Base-by-base conservation (phyloP, 2,797 vertebrate genomes). In the Discoglossus pictus region DNA sequence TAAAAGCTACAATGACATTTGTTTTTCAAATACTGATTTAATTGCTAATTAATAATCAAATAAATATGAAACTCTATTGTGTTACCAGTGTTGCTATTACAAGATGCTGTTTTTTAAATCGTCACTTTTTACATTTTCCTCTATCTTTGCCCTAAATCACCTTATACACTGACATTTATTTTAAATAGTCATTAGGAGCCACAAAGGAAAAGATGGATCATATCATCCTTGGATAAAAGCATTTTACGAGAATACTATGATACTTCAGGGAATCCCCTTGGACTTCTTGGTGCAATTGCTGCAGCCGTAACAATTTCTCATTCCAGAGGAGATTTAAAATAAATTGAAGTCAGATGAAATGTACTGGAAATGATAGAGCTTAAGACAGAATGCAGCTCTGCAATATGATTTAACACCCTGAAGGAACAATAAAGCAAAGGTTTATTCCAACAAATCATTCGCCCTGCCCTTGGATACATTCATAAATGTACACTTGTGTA, bases 301-400 rank as follows among this genome's bases (percentile, higher is more conserved):
- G 24, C 55, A 27, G 23, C 36, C 9, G 20, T 1, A 4, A 35
- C 0, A 1, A 39, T 40, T 38, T 39, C 35, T 61, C 47, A 34
- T 35, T 18, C 9, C 48, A 61, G 25, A 55, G 51, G 17, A 47
- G 24, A 46, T 68, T 61, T 61, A 68, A 44, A 52, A 60, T 36
- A 53, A 38, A 53, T 25, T 68, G 27, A 24, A 59, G 34, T 50
- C 54, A 9, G n/a, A 23, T 27, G 51, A 35, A 53, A 46, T 6
- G 9, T 2, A 7, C 17, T 34, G 11, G 34, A 38, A 66, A 68
- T 60, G 16, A 68, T 9, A 23, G 44, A 13, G 50, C 47, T 47
- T 47, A 24, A 47, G 27, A 17, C 7, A 12, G 20, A 16, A 47
- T 56, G n/a, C 3, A 16, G 1, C 17, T 16, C 52, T n/a, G 6